Conservation (phyloP, 2,888 invertebrate species). For the Agriopis marginaria region DNA sequence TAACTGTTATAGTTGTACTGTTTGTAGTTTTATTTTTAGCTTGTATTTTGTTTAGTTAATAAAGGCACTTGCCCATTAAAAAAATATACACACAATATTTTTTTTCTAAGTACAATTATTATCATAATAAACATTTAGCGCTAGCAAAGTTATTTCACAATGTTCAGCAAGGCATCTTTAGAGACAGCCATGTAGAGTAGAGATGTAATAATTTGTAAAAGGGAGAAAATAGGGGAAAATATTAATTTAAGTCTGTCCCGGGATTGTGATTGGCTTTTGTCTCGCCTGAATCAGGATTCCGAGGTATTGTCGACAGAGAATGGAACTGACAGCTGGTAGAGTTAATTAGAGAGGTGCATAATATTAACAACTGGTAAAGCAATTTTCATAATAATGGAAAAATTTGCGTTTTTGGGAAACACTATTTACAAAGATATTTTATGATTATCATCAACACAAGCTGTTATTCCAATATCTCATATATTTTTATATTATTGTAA, state of each 20-base stretch:
- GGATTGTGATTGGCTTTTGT: conserved; percentile 30
- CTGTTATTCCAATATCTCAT: too few species aligned
- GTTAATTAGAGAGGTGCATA: conserved; percentile 25
- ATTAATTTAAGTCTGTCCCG: conserved; percentile 28
- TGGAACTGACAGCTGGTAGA: conserved; percentile 22
- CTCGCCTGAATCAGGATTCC: conserved; percentile 14
- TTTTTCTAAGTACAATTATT: too few species aligned
- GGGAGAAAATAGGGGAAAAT: conserved; percentile 28
- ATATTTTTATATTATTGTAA: too few species aligned
- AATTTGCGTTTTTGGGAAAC: not conserved
- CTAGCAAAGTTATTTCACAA: not conserved
- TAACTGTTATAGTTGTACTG: too few species aligned
- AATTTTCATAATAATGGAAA: not conserved
- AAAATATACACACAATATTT: too few species aligned
- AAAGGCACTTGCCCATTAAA: too few species aligned
- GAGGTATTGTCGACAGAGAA: conserved; percentile 21
- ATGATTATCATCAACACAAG: not conserved
- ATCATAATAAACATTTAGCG: not conserved
- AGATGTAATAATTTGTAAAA: conserved; percentile 25
- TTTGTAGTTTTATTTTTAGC: too few species aligned
- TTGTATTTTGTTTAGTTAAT: too few species aligned
- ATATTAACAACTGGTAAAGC: not conserved
- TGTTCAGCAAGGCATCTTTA: not conserved
- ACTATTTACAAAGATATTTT: not conserved
- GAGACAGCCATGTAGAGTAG: not conserved